Conservation (phyloP, 2,888 invertebrate species). For the Melieria crassipennis region DNA sequence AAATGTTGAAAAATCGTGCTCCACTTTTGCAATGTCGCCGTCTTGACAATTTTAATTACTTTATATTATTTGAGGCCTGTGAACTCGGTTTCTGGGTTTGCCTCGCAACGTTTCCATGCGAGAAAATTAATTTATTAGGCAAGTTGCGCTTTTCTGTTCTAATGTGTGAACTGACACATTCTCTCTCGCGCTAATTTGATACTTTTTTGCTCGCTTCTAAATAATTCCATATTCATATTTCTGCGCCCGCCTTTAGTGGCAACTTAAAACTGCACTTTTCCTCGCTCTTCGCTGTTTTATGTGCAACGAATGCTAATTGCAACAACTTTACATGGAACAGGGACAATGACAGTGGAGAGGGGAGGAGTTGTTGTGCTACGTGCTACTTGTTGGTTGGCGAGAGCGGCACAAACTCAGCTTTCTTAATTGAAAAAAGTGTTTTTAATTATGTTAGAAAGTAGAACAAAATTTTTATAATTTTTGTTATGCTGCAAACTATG, state of each 20-base stretch:
- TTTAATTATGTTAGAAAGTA: slow-evolving; percentile 4
- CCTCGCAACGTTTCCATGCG: slow-evolving; percentile 22
- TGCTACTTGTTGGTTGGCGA: not conserved
- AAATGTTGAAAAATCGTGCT: too few species aligned
- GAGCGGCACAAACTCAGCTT: not conserved
- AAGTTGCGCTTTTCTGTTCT: slow-evolving; percentile 1
- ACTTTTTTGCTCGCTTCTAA: not conserved
- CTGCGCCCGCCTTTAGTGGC: not conserved
- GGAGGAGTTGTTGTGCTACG: not conserved
- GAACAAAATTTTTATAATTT: not conserved
- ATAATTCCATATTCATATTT: not conserved
- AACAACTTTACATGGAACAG: not conserved
- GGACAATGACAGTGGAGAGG: not conserved
- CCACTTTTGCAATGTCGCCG: too few species aligned
- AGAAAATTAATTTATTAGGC: not conserved
- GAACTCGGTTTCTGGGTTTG: slow-evolving; percentile 58
- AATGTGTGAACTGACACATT: slow-evolving; percentile 1
- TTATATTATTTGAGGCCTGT: slow-evolving; percentile 36
- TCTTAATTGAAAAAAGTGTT: not conserved
- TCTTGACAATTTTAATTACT: too few species aligned
- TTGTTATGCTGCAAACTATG: not conserved
- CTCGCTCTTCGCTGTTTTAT: not conserved
- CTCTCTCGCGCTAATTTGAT: not conserved
- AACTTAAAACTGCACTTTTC: not conserved
- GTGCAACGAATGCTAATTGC: not conserved